Conservation (phyloP, 2,888 invertebrate species). For the Lypha dubia region DNA sequence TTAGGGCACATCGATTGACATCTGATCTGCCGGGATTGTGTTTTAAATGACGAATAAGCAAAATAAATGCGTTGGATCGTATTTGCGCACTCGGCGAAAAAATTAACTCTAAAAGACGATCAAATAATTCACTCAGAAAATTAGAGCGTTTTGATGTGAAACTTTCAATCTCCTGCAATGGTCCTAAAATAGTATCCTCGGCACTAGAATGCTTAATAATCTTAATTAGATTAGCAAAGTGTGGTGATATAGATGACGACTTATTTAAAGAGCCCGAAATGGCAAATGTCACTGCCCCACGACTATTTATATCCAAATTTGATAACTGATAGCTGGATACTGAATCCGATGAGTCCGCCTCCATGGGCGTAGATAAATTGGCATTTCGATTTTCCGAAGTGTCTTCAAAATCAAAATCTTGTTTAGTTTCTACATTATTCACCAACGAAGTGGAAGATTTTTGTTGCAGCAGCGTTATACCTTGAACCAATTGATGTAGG, state of each 20-base stretch:
- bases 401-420: constrained; percentile 84
- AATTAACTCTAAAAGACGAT: constrained; percentile 87
- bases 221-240: constrained; percentile 80
- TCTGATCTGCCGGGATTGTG: constrained; percentile 86
- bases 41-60: constrained; percentile 89
- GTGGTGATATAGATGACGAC: constrained; percentile 80
- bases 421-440: constrained; percentile 83
- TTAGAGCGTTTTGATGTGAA: constrained; percentile 88
- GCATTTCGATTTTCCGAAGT: constrained; percentile 76
- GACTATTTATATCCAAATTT: constrained; percentile 76
- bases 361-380: constrained; percentile 77
- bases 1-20: constrained; percentile 87
- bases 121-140: constrained; percentile 87
- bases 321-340: constrained; percentile 79
- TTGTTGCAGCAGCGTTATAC: constrained; percentile 86
- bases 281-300: constrained; percentile 79
- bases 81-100: constrained; percentile 86
- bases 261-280: constrained; percentile 79
- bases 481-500: constrained; percentile 85
- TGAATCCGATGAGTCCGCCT: constrained; percentile 76
- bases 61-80: constrained; percentile 88
- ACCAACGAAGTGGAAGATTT: constrained; percentile 80
- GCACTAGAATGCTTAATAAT: constrained; percentile 80
- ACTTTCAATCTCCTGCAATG: constrained; percentile 90
- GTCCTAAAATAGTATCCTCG: constrained; percentile 85